Evolutionary conservation across 53 echinoderm and acorn worm species (phyloP).

Genomic region (Actinopyga echinites): DNA sequence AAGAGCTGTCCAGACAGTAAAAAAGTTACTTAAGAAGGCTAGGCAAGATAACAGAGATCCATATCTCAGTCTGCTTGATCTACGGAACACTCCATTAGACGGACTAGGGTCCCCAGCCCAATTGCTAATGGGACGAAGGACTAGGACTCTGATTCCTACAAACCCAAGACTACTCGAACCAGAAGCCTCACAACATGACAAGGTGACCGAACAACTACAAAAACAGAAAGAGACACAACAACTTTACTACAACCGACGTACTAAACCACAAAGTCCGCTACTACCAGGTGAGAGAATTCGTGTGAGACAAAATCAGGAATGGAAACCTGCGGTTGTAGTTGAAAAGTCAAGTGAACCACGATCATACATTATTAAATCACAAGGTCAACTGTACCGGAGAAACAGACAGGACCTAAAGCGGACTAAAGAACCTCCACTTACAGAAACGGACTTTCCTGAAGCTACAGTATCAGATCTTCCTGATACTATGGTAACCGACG

Average conservation of each 20-base stretch:
- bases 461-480: background rate
- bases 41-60: conserved; percentile 53
- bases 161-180: conserved; percentile 35
- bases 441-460: background rate
- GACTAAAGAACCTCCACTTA: background rate
- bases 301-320: conserved; percentile 21
- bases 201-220: conserved; percentile 1
- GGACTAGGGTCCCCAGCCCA: conserved; percentile 55
- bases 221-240: conserved; percentile 25
- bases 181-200: background rate
- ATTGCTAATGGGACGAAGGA: conserved; percentile 39
- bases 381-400: conserved; percentile 21
- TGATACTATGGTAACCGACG: background rate
- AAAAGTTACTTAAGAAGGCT: conserved; percentile 56
- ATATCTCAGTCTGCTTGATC: conserved; percentile 50
- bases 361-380: background rate
- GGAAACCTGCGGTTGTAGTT: conserved; percentile 36
- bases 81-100: conserved; percentile 51
- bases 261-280: conserved; percentile 15
- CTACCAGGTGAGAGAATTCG: conserved; percentile 41
- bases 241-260: conserved; percentile 33
- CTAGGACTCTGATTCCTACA: conserved; percentile 54
- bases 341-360: background rate
- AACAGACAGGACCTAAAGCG: background rate
- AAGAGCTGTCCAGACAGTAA: conserved; percentile 56